Evolutionary conservation across 2,113 vertebrate species (phyloP), one percentile per base, ranked within the genome.

Genomic region (Marmota flaviventris): DNA sequence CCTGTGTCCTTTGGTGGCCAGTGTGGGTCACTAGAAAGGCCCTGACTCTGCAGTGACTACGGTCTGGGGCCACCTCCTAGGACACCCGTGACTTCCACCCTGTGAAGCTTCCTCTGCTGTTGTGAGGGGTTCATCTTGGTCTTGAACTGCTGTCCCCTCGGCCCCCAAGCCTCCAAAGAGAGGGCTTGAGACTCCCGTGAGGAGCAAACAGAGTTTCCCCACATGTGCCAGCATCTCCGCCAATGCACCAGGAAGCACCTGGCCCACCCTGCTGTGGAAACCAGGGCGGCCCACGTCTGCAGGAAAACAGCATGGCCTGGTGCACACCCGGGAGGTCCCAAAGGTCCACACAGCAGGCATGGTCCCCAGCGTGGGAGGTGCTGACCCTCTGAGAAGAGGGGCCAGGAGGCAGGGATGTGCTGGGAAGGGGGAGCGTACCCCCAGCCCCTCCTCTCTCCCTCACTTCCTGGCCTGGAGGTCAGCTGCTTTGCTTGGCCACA

Each of bases 1-100:
- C 86, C 86, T 73, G 51, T 56, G 69, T 77, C 48, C 51, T 97
- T 88, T 25, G 92, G 95, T 24, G 70, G 94, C 14, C 83, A 86
- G 42, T 42, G 25, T 69, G 89, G 92, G 53, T 5, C 56, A 56
- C 75, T 22, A 37, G 67, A 96, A 86, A 87, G 51, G 34, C 75
- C 63, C 4, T 65, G 61, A 0, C 0, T 29, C 20, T 72, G 89
- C 67, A 4, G 91, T 95, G 91, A 94, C 97, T 83, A 9, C 87
- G 45, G 5, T 92, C 96, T 94, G 91, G 90, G 87, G 91, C 84
- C 72, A 58, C 51, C 27, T 42, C 84, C 29, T 25, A 0, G 4
- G 1, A 8, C 0, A 8, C n/a, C 51, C 8, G 27, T 24, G 25
- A 6, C 82, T 96, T 93, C 32, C 85, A 8, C 37, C 73, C 93